These are phyloP conservation scores for Cnemophilus loriae DNA, from an alignment of 2,113 vertebrate species.

Conservation along the genomic window DNA sequence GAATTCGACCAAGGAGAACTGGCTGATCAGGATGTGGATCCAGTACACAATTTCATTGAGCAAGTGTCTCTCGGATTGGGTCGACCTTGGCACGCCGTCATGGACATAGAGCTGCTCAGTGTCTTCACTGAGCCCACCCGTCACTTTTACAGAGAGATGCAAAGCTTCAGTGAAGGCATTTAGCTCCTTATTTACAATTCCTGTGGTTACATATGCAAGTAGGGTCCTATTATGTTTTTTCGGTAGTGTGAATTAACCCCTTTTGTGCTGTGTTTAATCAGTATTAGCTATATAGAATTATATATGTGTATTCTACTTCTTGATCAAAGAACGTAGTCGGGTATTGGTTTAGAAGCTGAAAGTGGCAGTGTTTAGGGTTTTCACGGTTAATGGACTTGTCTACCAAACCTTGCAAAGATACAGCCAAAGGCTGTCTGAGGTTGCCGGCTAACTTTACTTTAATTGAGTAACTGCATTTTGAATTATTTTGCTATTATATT, in stretches of 20 bases:
- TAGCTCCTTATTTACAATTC: constrained; percentile 81
- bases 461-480: constrained; percentile 72
- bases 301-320: constrained; percentile 91
- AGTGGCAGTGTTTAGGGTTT: constrained; percentile 77
- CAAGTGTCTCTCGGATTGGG: constrained; percentile 93
- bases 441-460: constrained; percentile 78
- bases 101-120: constrained; percentile 87
- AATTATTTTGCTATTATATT: constrained; percentile 69
- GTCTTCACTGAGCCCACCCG: constrained; percentile 93
- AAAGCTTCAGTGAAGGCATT: constrained; percentile 92
- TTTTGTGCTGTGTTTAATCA: constrained; percentile 91
- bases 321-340: constrained; percentile 85
- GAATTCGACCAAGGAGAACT: constrained; percentile 95
- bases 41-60: constrained; percentile 93
- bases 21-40: constrained; percentile 88
- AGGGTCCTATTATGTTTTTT: constrained; percentile 81
- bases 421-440: constrained; percentile 73
- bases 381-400: constrained; percentile 81
- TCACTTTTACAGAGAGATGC: constrained; percentile 96
- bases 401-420: constrained; percentile 63
- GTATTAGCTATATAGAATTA: constrained; percentile 95
- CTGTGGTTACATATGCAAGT: constrained; percentile 87
- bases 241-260: constrained; percentile 85
- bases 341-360: constrained; percentile 90
- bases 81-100: constrained; percentile 90